A percentile compares a stretch with the other conserved stretches of the same genome.
Conservation (phyloP, 2,888 invertebrate species). For the Nemapogon koenigi region DNA sequence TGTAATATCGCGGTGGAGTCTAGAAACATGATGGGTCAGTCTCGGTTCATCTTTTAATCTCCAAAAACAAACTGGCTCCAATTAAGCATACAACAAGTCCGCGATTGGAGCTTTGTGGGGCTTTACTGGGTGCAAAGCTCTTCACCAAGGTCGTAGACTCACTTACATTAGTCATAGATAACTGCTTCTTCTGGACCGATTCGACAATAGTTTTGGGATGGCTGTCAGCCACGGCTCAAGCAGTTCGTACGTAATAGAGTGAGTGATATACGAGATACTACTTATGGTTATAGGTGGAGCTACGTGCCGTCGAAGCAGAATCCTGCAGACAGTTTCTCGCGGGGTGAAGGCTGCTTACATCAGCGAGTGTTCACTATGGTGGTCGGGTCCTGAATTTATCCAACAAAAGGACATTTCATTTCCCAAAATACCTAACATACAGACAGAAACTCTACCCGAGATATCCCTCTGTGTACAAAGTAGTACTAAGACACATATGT, state of each 20-base stretch:
- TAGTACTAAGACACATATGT: too few relatives aligned
- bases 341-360: constrained; percentile 3
- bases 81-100: constrained; percentile 11
- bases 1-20: too few relatives aligned
- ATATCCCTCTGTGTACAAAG: too few relatives aligned
- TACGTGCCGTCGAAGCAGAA: constrained; percentile 16
- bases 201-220: constrained; percentile 21
- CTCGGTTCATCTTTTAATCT: constrained; percentile 8
- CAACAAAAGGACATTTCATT: neutral
- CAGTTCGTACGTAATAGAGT: constrained; percentile 13
- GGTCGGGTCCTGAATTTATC: constrained; percentile 9
- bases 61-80: constrained; percentile 12
- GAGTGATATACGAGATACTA: constrained; percentile 12
- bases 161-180: constrained; percentile 3
- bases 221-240: constrained; percentile 16
- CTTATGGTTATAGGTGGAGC: constrained; percentile 10
- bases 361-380: constrained; percentile 2
- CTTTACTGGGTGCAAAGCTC: constrained; percentile 11
- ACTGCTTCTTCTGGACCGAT: constrained; percentile 19
- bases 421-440: constrained; percentile 4
- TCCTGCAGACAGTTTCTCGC: constrained; percentile 12
- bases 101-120: constrained; percentile 11
- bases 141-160: constrained; percentile 5
- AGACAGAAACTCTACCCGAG: neutral
- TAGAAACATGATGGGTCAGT: constrained; percentile 7